phyloP scores from a whole-genome alignment of 2,888 invertebrate genomes.

The Psococerastis gibbosa region DNA sequence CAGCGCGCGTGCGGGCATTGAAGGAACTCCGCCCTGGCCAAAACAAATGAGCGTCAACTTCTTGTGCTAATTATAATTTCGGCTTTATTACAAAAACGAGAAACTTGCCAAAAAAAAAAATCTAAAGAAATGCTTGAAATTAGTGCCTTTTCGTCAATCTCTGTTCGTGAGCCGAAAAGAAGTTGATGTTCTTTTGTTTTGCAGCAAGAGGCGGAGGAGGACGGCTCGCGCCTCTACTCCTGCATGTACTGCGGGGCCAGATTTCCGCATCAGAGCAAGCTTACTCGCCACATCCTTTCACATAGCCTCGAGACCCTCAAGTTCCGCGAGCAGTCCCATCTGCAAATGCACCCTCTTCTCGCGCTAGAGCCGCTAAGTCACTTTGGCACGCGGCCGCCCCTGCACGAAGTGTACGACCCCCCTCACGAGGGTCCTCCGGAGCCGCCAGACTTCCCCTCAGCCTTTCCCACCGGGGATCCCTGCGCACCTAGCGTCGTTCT shows the following conservation, averaged over 20 bases:
- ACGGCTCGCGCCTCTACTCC: slow-evolving; percentile 42
- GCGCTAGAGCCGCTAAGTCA: slow-evolving; percentile 23
- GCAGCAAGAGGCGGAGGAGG: slow-evolving; percentile 71
- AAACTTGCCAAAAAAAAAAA: not conserved
- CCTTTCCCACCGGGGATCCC: slow-evolving; percentile 34
- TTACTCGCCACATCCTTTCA: slow-evolving; percentile 73
- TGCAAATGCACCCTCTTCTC: slow-evolving; percentile 30
- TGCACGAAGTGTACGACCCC: slow-evolving; percentile 32
- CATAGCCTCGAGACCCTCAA: slow-evolving; percentile 76
- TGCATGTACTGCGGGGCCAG: slow-evolving; percentile 81
- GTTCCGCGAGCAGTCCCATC: slow-evolving; percentile 53
- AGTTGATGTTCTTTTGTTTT: slow-evolving; percentile 80
- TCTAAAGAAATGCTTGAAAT: slow-evolving; percentile 10
- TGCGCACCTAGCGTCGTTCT: slow-evolving; percentile 42
- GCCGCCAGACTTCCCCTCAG: slow-evolving; percentile 16
- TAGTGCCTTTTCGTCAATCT: slow-evolving; percentile 8
- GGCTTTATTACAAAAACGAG: slow-evolving; percentile 11
- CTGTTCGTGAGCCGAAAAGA: slow-evolving; percentile 41
- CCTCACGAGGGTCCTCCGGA: slow-evolving; percentile 10
- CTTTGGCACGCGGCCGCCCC: slow-evolving; percentile 21
- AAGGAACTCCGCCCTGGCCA: slow-evolving; percentile 29
- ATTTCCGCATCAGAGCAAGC: slow-evolving; percentile 79
- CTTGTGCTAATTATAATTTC: slow-evolving; percentile 31
- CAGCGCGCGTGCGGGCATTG: not conserved
- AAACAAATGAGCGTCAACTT: slow-evolving; percentile 82